phyloP scores from a whole-genome alignment of 2,888 invertebrate species.

The Pteria penguin region DNA sequence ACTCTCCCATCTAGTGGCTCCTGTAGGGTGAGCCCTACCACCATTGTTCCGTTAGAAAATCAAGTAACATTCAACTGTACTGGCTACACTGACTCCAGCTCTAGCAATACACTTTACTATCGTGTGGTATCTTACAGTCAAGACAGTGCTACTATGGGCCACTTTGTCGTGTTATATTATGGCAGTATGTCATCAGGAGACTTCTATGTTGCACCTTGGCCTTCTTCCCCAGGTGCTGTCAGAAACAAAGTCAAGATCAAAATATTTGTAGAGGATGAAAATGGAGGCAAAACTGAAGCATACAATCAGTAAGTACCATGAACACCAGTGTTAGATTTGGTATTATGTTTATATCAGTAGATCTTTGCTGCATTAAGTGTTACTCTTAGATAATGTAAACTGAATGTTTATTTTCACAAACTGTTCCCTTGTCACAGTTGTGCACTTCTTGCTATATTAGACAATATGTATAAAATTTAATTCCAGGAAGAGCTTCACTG shows the following conservation, averaged over 20 bases:
- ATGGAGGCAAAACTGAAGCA: conserved; percentile 47
- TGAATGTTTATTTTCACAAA: too few species aligned
- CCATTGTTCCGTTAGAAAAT: conserved; percentile 48
- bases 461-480: too few species aligned
- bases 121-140: conserved; percentile 44
- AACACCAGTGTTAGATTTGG: too few species aligned
- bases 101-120: conserved; percentile 49
- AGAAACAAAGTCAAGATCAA: conserved; percentile 45
- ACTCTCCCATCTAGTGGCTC: conserved; percentile 50
- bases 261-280: conserved; percentile 60
- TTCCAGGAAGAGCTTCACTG: too few species aligned
- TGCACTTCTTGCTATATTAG: too few species aligned
- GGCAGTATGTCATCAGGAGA: conserved; percentile 50
- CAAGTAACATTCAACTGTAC: conserved; percentile 52
- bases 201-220: conserved; percentile 58
- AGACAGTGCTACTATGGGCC: conserved; percentile 12
- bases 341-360: too few species aligned
- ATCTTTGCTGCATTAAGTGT: too few species aligned
- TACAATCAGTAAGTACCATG: conserved; percentile 42
- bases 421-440: too few species aligned
- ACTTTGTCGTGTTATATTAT: conserved; percentile 55
- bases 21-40: conserved; percentile 42
- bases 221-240: conserved; percentile 31
- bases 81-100: conserved; percentile 52
- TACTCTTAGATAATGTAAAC: too few species aligned